Evolutionary conservation across 2,888 invertebrate genomes (phyloP).

Genomic region (Lycophotia porphyrea): DNA sequence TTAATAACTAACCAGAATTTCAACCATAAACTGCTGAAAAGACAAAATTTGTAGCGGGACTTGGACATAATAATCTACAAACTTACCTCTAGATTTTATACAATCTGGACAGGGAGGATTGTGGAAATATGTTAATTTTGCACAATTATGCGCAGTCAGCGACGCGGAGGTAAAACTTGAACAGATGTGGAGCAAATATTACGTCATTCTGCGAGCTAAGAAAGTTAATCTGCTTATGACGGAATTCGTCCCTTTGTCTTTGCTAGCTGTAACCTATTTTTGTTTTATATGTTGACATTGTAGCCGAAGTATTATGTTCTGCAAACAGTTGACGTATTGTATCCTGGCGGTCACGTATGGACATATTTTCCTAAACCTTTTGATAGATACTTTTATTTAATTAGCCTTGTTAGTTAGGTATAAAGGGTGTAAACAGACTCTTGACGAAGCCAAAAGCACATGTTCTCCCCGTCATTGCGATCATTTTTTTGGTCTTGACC

Average conservation of each 20-base stretch:
- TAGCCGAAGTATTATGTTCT: background rate
- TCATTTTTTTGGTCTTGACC: too few species aligned
- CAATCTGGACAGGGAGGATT: constrained; percentile 57
- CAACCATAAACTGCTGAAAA: constrained; percentile 22
- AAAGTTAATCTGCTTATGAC: constrained; percentile 13
- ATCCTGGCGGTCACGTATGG: background rate
- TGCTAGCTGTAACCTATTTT: constrained; percentile 12
- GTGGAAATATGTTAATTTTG: constrained; percentile 70
- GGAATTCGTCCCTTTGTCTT: constrained; percentile 12
- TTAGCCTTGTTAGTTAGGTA: background rate
- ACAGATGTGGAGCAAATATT: constrained; percentile 48
- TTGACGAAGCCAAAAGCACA: too few species aligned
- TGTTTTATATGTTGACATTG: background rate
- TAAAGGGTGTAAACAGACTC: too few species aligned
- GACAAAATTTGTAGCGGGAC: constrained; percentile 9
- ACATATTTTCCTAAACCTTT: background rate
- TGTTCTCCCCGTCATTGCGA: too few species aligned
- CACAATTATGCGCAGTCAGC: constrained; percentile 70
- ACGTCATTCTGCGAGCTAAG: constrained; percentile 19
- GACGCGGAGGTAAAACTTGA: constrained; percentile 35
- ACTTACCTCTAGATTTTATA: constrained; percentile 58
- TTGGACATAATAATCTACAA: constrained; percentile 58
- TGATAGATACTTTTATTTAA: background rate
- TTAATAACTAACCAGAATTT: constrained; percentile 24
- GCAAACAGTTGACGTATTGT: background rate